Percentiles rank a stretch among this genome's conserved stretches.
phyloP scores from a whole-genome alignment of 2,888 invertebrate species.

The Melitaea athalia region DNA sequence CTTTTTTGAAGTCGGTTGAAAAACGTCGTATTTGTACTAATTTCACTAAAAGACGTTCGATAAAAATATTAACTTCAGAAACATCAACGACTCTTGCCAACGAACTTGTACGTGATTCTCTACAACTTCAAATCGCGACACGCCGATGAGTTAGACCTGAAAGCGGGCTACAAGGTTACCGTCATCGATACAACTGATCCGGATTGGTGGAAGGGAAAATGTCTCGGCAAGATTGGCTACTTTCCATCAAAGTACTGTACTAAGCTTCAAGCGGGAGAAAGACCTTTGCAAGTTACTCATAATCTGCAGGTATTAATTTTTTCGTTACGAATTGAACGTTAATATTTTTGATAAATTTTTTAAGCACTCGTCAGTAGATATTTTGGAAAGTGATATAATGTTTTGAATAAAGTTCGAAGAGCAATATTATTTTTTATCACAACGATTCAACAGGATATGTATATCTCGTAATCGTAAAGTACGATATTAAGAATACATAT shows the following conservation, averaged over 20 bases:
- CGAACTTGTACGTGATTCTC: conserved; percentile 95
- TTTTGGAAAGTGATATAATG: no score
- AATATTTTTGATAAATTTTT: background rate
- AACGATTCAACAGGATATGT: no score
- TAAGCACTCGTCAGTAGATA: no score
- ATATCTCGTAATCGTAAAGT: no score
- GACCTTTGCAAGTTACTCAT: conserved; percentile 91
- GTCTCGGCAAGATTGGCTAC: conserved; percentile 93
- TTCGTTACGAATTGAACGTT: background rate
- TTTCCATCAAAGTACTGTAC: conserved; percentile 98
- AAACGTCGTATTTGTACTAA: no score
- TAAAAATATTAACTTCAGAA: no score
- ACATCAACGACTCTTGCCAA: conserved; percentile 91
- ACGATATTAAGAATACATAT: no score
- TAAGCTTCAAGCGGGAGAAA: conserved; percentile 93
- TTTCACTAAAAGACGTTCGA: no score
- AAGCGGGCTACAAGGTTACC: conserved; percentile 94
- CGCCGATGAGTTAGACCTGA: conserved; percentile 95
- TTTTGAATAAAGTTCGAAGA: no score
- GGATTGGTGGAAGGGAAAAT: conserved; percentile 99
- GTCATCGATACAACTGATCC: conserved; percentile 97
- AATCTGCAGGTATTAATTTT: conserved; percentile 64
- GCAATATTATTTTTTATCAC: no score
- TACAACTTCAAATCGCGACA: conserved; percentile 98
- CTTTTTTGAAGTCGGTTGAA: no score